These are phyloP conservation scores for Salvator merianae DNA, from an alignment of 2,113 vertebrate species.

Conservation along the genomic window DNA sequence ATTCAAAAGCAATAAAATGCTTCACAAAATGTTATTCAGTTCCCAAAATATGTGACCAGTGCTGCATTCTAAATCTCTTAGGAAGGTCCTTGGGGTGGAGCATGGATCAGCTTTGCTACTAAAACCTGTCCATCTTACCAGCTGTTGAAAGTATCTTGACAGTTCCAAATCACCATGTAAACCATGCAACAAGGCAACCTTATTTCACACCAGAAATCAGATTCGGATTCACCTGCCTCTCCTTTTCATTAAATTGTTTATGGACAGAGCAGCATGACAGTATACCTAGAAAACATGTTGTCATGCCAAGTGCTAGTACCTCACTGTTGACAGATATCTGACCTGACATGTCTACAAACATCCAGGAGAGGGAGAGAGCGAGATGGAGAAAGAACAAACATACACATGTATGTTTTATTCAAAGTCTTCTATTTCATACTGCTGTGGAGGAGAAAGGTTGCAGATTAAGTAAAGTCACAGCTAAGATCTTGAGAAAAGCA, in stretches of 20 bases:
- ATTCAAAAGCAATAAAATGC: slow-evolving; percentile 33
- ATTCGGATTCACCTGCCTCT: slow-evolving; percentile 47
- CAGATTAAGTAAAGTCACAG: not conserved
- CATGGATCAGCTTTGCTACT: slow-evolving; percentile 24
- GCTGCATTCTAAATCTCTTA: slow-evolving; percentile 6
- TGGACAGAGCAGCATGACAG: slow-evolving; percentile 42
- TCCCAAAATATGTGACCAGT: slow-evolving; percentile 38
- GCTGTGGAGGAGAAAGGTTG: not conserved
- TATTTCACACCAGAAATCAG: slow-evolving; percentile 54
- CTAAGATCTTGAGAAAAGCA: not conserved
- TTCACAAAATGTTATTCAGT: not conserved
- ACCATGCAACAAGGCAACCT: slow-evolving; percentile 26
- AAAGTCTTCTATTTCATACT: not conserved
- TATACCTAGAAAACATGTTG: slow-evolving; percentile 38
- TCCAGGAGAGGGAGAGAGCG: not conserved
- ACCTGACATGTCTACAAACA: slow-evolving; percentile 28
- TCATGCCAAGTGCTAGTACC: slow-evolving; percentile 47
- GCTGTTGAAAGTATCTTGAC: slow-evolving; percentile 22
- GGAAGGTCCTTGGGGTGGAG: not conserved
- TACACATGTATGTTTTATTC: slow-evolving; percentile 16
- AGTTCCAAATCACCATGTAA: slow-evolving; percentile 44
- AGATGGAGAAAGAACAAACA: too few relatives aligned
- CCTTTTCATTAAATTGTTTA: slow-evolving; percentile 45
- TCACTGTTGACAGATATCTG: slow-evolving; percentile 40
- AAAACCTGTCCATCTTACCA: slow-evolving; percentile 36